Percentiles rank a stretch among this genome's conserved stretches.
These are phyloP conservation scores for Euplagia quadripunctaria DNA, from an alignment of 2,888 invertebrate genomes.

Conservation along the genomic window DNA sequence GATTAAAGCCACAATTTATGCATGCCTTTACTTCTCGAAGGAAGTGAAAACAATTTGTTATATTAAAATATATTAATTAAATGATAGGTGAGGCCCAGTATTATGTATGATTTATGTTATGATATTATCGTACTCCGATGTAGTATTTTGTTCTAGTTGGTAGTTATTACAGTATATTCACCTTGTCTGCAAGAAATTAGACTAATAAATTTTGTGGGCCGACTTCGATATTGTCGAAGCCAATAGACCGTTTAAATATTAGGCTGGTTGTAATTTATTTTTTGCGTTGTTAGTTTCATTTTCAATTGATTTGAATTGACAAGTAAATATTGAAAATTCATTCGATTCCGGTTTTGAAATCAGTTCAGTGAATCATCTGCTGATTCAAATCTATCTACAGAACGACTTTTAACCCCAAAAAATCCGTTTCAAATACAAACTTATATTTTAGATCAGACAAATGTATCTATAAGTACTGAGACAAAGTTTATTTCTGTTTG, in stretches of 20 bases:
- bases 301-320: background rate
- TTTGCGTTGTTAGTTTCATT: background rate
- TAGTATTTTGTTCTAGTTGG: conserved; percentile 16
- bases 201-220: background rate
- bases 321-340: background rate
- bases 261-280: background rate
- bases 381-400: background rate
- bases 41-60: conserved; percentile 68
- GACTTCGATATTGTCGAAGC: background rate
- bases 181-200: conserved; percentile 2
- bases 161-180: conserved; percentile 13
- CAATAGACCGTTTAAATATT: background rate
- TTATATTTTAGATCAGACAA: background rate
- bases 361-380: background rate
- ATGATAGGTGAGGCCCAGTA: conserved; percentile 47
- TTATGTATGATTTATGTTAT: conserved; percentile 47
- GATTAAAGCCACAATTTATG: conserved; percentile 72
- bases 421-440: background rate
- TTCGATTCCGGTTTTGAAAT: background rate
- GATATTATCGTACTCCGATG: conserved; percentile 32
- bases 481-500: no score
- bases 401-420: background rate
- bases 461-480: no score
- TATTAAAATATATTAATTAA: conserved; percentile 61
- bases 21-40: conserved; percentile 58